Percentiles rank a stretch among this genome's conserved stretches.
phyloP scores from a whole-genome alignment of 2,113 vertebrate genomes.

The Rhinoderma darwinii region DNA sequence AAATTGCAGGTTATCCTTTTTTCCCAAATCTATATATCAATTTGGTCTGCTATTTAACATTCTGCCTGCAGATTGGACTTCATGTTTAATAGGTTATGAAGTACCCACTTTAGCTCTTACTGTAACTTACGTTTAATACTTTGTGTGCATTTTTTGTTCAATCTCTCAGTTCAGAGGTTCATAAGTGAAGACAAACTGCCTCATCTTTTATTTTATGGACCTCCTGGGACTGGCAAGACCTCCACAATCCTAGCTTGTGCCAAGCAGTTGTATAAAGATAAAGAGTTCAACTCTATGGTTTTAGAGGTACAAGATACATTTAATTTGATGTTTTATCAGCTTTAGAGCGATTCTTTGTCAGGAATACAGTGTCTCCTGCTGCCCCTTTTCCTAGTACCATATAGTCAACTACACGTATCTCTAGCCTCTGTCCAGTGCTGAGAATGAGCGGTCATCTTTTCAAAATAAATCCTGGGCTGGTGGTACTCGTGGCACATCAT shows the following conservation, averaged over 20 bases:
- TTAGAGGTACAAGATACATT: slow-evolving; percentile 79
- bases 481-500: too few species aligned
- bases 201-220: slow-evolving; percentile 94
- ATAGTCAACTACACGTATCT: too few species aligned
- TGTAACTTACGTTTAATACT: not conserved
- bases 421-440: too few species aligned
- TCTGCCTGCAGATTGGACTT: too few species aligned
- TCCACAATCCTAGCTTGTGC: slow-evolving; percentile 95
- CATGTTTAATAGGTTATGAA: too few species aligned
- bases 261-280: slow-evolving; percentile 87
- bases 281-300: slow-evolving; percentile 95
- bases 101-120: too few species aligned
- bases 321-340: not conserved
- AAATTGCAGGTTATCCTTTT: too few species aligned
- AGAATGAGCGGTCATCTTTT: too few species aligned
- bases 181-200: slow-evolving; percentile 92
- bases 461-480: too few species aligned
- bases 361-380: not conserved
- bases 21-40: too few species aligned
- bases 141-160: not conserved
- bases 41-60: too few species aligned
- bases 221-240: slow-evolving; percentile 95
- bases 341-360: not conserved
- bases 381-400: not conserved
- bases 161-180: slow-evolving; percentile 85